Base-by-base conservation (phyloP, 2,888 invertebrate genomes). In the Meiosimyza decipiens region DNA sequence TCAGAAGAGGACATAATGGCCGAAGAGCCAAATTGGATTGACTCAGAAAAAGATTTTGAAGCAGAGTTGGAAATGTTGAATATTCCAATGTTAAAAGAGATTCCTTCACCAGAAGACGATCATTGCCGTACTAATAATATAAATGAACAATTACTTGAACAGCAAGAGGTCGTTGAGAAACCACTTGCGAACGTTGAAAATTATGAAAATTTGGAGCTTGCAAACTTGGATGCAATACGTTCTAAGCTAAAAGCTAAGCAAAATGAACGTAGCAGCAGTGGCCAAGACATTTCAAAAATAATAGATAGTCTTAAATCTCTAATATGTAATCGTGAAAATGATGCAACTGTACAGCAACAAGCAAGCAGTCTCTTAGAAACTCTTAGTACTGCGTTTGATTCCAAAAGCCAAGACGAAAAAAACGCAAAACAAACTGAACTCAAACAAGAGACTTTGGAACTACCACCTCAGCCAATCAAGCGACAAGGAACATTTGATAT, bases 401-500 rank as follows among this genome's bases (percentile, higher is more conserved):
- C 66, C 11, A 51, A 64, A 18, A 22, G 15, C 18, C 47, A 63
- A 4, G 15, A 33, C 16, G 18, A n/a, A 1, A 5, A 13, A 9
- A 47, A 9, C 6, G 40, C 16, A 11, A 18, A 49, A 16, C 18
- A 49, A 51, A 40, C 15, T 9, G 50, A 62, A n/a, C 62, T 67
- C 13, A 16, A 71, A 57, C 15, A 13, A 12, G 13, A 33, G 11
- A 59, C 28, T 0, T 18, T 72, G 51, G 59, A 71, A 6, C 74
- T 75, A 7, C 78, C 63, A 49, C 78, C 80, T 12, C 75, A 77
- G 59, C 72, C 79, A 0, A 79, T 83, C 49, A 71, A 78, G 11
- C 77, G 83, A 1, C 81, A 83, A 69, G 80, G 79, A 6, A 83
- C 82, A 1, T 83, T 83, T 69, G 80, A 82, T 65, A 71, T 82